phyloP scores from a whole-genome alignment of 2,113 vertebrate species.

The Ictidomys tridecemlineatus region DNA sequence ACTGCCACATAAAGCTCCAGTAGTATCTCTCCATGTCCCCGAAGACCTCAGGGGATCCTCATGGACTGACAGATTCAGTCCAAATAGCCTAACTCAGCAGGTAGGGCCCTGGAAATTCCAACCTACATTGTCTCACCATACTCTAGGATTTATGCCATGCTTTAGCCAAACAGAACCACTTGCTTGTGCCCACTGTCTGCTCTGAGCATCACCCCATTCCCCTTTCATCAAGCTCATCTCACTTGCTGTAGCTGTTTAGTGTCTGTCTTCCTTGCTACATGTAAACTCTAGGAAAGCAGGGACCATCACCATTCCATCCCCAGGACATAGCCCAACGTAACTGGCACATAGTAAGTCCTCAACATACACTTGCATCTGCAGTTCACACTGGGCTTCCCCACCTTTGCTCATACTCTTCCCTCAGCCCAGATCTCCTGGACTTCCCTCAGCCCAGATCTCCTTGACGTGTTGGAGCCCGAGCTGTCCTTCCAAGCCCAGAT shows the following conservation, averaged over 20 bases:
- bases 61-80: not conserved
- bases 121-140: not conserved
- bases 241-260: not conserved
- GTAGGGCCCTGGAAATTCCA: not conserved
- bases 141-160: not conserved
- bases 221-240: not conserved
- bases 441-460: not conserved
- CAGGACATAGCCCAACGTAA: not conserved
- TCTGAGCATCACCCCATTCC: not conserved
- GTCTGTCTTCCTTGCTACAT: not conserved
- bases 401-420: not conserved
- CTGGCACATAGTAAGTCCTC: not conserved
- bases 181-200: not conserved
- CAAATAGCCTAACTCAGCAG: not conserved
- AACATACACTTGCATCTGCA: not conserved
- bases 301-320: not conserved
- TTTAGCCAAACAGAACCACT: not conserved
- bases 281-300: not conserved
- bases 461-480: not conserved
- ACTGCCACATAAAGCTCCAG: not conserved
- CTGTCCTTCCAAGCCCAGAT: not conserved
- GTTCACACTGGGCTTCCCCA: rapidly evolving
- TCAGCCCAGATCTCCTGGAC: not conserved
- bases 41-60: not conserved
- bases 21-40: not conserved